These are phyloP conservation scores for Cynodonichthys magdalenae DNA, from an alignment of 2,797 vertebrate species.

Conservation along the genomic window DNA sequence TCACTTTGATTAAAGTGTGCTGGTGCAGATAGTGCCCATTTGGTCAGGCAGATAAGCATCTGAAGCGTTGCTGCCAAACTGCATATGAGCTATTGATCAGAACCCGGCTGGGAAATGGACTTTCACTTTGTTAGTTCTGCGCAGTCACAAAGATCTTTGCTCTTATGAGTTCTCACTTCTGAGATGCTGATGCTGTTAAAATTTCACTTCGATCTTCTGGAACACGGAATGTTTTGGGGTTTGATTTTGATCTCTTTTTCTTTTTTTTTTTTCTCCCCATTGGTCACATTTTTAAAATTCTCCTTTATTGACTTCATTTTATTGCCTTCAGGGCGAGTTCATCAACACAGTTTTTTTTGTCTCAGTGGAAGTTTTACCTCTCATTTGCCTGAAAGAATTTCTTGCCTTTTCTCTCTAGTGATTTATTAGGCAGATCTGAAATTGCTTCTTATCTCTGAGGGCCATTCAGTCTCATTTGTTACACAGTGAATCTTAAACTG, in stretches of 20 bases:
- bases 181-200: slow-evolving; percentile 23
- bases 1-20: slow-evolving; percentile 55
- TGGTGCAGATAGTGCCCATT: slow-evolving; percentile 33
- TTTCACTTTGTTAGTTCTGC: slow-evolving; percentile 19
- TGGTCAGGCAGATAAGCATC: slow-evolving; percentile 26
- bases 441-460: not conserved
- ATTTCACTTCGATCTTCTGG: slow-evolving; percentile 1
- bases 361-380: not conserved
- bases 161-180: slow-evolving; percentile 8
- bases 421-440: slow-evolving; percentile 2
- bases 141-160: slow-evolving; percentile 21
- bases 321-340: not conserved
- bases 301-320: not conserved
- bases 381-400: not conserved
- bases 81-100: slow-evolving; percentile 59
- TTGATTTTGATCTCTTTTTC: not conserved
- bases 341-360: not conserved
- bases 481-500: not conserved
- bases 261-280: too few relatives aligned
- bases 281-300: too few relatives aligned
- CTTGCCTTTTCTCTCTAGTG: not conserved
- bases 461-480: not conserved
- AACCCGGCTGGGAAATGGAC: slow-evolving; percentile 3
- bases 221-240: not conserved
- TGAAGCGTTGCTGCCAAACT: slow-evolving; percentile 23